phyloP scores from a whole-genome alignment of 2,113 vertebrate species.

The Pycnonotus jocosus region DNA sequence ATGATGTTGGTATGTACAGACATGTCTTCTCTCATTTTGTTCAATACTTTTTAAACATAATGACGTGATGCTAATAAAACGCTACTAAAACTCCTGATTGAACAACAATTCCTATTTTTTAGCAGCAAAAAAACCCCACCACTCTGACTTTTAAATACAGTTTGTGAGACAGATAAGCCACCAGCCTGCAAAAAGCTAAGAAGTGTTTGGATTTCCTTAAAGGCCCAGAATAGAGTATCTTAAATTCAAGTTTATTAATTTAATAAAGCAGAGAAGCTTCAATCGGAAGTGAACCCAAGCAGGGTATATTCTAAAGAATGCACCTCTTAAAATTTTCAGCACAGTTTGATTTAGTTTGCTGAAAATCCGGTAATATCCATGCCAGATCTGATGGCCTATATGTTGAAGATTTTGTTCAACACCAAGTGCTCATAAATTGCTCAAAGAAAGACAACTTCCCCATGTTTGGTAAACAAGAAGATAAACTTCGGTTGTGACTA shows the following conservation, averaged over 20 bases:
- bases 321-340: neutral
- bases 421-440: neutral
- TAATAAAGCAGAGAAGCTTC: neutral
- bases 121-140: rapidly evolving
- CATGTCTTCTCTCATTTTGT: neutral
- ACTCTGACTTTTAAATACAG: neutral
- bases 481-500: neutral
- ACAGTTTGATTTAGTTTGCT: neutral
- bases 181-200: neutral
- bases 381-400: neutral
- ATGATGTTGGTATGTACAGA: neutral
- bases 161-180: neutral
- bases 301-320: neutral
- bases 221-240: neutral
- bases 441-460: neutral
- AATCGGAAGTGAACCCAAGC: neutral
- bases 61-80: neutral
- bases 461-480: neutral
- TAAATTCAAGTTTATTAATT: neutral
- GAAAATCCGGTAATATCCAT: neutral
- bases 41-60: neutral
- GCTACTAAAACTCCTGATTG: neutral
- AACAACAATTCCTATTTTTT: neutral
- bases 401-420: neutral
- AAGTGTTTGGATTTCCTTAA: neutral